phyloP scores from a whole-genome alignment of 1,140 invertebrate species.

The Drosophila serrata region DNA sequence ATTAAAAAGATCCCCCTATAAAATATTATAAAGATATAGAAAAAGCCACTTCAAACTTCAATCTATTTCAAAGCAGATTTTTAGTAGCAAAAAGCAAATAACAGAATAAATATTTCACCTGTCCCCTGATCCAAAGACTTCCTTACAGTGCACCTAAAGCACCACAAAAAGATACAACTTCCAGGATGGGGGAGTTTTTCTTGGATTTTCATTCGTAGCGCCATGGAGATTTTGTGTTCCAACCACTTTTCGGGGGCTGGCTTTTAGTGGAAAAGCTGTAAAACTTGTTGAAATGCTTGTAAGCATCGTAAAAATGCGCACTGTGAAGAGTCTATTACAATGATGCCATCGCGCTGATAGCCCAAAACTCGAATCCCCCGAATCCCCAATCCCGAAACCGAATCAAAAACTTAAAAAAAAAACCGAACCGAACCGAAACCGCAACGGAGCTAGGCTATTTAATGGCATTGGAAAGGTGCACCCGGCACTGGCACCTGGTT shows the following conservation, averaged over 20 bases:
- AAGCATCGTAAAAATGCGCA: conserved; percentile 77
- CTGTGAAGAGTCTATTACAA: conserved; percentile 79
- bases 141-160: not conserved
- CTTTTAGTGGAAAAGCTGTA: conserved; percentile 83
- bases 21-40: not conserved
- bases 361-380: conserved; percentile 9
- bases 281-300: conserved; percentile 84
- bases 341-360: conserved; percentile 79
- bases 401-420: not conserved
- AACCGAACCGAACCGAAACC: conserved; percentile 3
- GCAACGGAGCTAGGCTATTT: conserved; percentile 44
- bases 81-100: too few species aligned
- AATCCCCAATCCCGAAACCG: not conserved
- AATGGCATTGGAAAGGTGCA: conserved; percentile 69
- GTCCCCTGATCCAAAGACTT: too few species aligned
- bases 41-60: too few species aligned
- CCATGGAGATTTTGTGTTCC: conserved; percentile 53
- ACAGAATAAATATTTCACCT: too few species aligned
- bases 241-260: conserved; percentile 64
- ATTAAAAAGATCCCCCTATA: not conserved
- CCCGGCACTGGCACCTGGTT: conserved; percentile 10
- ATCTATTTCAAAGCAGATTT: too few species aligned
- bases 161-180: conserved; percentile 1
- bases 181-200: conserved; percentile 28
- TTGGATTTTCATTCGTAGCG: conserved; percentile 56